These are phyloP conservation scores for Agrotis segetum DNA, from an alignment of 2,888 invertebrate genomes.

Conservation along the genomic window DNA sequence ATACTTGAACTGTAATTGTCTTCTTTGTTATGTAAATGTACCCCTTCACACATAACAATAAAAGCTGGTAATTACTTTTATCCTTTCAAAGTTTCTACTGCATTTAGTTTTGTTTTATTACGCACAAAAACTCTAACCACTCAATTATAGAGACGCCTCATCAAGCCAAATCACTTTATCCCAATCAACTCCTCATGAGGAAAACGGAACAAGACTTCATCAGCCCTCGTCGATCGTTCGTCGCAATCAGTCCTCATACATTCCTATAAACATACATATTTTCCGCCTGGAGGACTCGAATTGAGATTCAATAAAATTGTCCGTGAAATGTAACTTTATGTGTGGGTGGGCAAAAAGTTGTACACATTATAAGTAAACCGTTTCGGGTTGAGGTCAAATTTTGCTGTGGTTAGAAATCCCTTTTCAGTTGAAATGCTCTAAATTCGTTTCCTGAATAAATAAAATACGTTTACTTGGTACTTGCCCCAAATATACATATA, in stretches of 20 bases:
- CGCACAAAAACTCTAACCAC: slow-evolving; percentile 1
- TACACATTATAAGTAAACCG: too few species aligned
- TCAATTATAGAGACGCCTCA: slow-evolving; percentile 13
- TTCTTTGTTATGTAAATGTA: slow-evolving; percentile 20
- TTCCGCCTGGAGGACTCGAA: slow-evolving; percentile 31
- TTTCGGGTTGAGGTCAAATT: too few species aligned
- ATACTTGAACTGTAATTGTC: not conserved
- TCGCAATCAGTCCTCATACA: slow-evolving; percentile 60
- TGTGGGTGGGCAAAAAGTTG: too few species aligned
- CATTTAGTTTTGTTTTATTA: slow-evolving; percentile 7
- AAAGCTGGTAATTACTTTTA: slow-evolving; percentile 10
- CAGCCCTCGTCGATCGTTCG: slow-evolving; percentile 43
- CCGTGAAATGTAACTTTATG: not conserved
- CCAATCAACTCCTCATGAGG: slow-evolving; percentile 38
- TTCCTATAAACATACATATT: slow-evolving; percentile 47
- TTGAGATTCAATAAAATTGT: slow-evolving; percentile 16
- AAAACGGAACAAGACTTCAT: slow-evolving; percentile 63
- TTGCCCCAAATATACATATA: too few species aligned
- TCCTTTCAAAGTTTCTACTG: not conserved
- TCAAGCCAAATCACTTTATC: slow-evolving; percentile 32
- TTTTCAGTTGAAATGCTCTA: too few species aligned
- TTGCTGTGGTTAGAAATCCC: too few species aligned
- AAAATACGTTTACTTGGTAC: too few species aligned
- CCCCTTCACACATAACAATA: not conserved
- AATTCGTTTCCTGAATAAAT: too few species aligned